Percentiles rank a stretch among this genome's conserved stretches.
Evolutionary conservation across 1,140 invertebrate species (phyloP).

Genomic region (Penaeus japonicus): DNA sequence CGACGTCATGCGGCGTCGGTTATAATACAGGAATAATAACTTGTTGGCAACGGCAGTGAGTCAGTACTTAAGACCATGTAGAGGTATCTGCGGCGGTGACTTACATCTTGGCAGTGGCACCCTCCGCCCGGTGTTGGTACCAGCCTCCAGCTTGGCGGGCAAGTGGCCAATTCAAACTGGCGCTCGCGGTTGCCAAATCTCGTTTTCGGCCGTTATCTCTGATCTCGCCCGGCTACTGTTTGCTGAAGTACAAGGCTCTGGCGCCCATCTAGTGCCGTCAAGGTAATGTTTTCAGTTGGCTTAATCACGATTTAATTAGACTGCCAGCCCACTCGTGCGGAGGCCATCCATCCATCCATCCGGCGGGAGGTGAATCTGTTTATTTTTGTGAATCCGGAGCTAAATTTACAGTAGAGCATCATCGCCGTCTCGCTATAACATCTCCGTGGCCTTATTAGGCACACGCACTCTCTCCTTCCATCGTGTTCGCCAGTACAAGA

Average conservation of each 20-base stretch:
- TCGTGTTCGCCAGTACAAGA: background rate
- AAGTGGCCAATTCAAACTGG: slow-evolving; percentile 26
- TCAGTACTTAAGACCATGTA: slow-evolving; percentile 3
- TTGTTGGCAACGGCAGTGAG: background rate
- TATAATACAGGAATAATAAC: background rate
- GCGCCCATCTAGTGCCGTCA: too few species aligned
- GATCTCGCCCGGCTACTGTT: background rate
- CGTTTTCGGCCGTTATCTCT: background rate
- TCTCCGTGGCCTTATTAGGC: slow-evolving; percentile 18
- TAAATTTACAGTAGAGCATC: background rate
- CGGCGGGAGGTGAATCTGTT: background rate
- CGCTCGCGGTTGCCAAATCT: slow-evolving; percentile 21
- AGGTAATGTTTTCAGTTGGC: too few species aligned
- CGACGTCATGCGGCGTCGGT: too few species aligned
- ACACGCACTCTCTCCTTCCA: slow-evolving; percentile 14
- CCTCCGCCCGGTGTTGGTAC: too few species aligned
- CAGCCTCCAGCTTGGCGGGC: background rate
- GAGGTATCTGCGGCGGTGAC: background rate
- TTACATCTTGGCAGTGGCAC: background rate
- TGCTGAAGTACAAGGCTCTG: background rate
- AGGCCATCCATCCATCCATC: too few species aligned
- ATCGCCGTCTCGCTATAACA: background rate
- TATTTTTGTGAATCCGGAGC: slow-evolving; percentile 15
- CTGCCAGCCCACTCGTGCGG: too few species aligned
- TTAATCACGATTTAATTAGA: too few species aligned